Evolutionary conservation across 1,140 invertebrate species (phyloP), one percentile per base, ranked within the genome.

Genomic region (Drosophila tsacasi): DNA sequence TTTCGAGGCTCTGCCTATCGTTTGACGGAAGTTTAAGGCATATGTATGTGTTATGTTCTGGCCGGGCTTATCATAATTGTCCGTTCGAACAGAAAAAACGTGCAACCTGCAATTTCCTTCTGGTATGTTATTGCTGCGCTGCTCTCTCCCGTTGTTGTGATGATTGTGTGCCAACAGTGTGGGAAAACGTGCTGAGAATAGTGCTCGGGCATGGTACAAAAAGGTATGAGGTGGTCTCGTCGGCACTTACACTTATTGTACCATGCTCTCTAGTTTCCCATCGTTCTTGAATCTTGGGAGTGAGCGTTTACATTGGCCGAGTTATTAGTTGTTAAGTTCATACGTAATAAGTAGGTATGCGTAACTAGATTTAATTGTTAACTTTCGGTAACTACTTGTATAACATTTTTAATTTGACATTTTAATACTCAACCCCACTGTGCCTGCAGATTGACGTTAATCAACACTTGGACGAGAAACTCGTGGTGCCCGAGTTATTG

Each of bases 31-130:
- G 52, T 42, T 50, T 42, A 50, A 35, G 49, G 55, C 69, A 37
- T 35, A 35, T 37, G 35, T n/a, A 25, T 39, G 69, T 59, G 42
- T 44, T 78, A 78, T 57, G 75, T 69, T 77, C 62, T 76, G 54
- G 50, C 55, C 72, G 65, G 81, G 67, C 62, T 86, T 87, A 87
- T 87, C 84, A 89, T 77, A 27, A 71, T 89, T 63, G 54, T 5
- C 37, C 50, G 58, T 57, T 64, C 19, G 37, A 19, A 68, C 17
- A 25, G 47, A 76, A 76, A 87, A 87, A 87, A 87, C 83, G 83
- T 87, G 83, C 83, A 83, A 64, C 72, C 57, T 83, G 83, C 79
- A 86, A 65, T 76, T 47, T 42, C 47, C 42, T 46, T 78, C 59
- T 57, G 73, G 61, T 72, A 55, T 81, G 61, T 75, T 75, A 39